Base-by-base conservation (phyloP, 2,797 vertebrate genomes). In the Halcyon leucocephala region DNA sequence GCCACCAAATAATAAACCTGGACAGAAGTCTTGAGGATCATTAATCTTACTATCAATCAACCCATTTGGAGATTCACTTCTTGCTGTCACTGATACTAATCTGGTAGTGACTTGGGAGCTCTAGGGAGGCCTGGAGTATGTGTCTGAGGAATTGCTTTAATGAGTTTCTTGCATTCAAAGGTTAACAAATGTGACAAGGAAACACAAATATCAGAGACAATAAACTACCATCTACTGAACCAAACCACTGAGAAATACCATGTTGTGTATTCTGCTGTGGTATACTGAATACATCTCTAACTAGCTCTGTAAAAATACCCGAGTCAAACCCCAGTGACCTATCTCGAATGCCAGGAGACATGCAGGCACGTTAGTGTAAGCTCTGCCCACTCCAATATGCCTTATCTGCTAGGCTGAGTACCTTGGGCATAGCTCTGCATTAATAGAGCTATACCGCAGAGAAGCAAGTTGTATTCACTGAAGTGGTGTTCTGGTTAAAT, bases 11-110 rank as follows among this genome's bases (percentile, higher is more conserved):
- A 96, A 96, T 95, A 90, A 97, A 95, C 86, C 92, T 85, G 93
- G 96, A 95, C 93, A 97, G 95, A 96, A 95, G 80, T 96, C 95
- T 16, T 89, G 93, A 89, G 88, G 92, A 95, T 95, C 94, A 96
- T 97, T 97, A 95, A 97, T 95, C 93, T 94, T 1, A 0, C 93
- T 95, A 97, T 97, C 93, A 95, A 95, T 96, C 96, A 97, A 93
- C 24, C 71, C 67, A 71, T 95, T 92, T 87, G 88, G 90, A 93
- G 88, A 90, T 86, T 85, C 5, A 12, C 87, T 90, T 90, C 94
- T 94, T 61, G 83, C 91, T 85, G 90, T 64, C 2, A 5, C 83
- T 91, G 96, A 86, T 89, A 88, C 81, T 91, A 95, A 95, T 82
- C 77, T 35, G 71, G 52, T 19, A 85, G 86, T 17, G 81, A 82